A percentile compares a stretch with the other conserved stretches of the same genome.
Evolutionary conservation across 2,888 invertebrate genomes (phyloP).

Genomic region (Theodoxus fluviatilis): DNA sequence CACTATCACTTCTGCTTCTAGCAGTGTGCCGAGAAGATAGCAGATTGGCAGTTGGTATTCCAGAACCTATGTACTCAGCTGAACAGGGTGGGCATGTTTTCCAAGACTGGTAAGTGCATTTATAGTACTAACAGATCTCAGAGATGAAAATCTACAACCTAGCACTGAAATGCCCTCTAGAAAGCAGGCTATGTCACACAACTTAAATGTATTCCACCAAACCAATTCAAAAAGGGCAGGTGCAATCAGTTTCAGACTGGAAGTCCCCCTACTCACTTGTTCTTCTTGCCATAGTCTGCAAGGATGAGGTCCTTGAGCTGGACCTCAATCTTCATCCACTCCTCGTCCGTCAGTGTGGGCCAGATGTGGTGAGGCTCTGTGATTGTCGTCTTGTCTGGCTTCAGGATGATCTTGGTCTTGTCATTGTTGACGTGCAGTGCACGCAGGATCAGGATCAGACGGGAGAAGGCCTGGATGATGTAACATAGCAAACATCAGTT

Average conservation of each 20-base stretch:
- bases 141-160: no score
- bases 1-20: no score
- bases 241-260: background rate
- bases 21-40: no score
- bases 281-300: conserved; percentile 99
- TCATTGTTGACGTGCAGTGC: conserved; percentile 99
- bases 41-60: no score
- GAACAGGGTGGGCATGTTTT: no score
- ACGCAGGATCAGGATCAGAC: conserved; percentile 92
- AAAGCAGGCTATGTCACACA: background rate
- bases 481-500: no score
- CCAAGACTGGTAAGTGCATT: no score
- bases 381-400: conserved; percentile 98
- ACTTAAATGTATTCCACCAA: background rate
- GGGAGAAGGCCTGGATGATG: conserved; percentile 82
- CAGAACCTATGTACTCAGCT: no score
- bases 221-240: background rate
- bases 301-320: conserved; percentile 97
- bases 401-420: conserved; percentile 95
- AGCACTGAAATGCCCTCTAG: no score
- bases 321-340: conserved; percentile 98
- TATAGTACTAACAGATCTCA: no score
- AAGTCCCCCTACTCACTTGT: conserved; percentile 81
- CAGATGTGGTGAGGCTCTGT: conserved; percentile 99
- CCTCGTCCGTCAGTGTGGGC: conserved; percentile 96